Base-by-base conservation (phyloP, 2,113 vertebrate species). In the Aix galericulata region DNA sequence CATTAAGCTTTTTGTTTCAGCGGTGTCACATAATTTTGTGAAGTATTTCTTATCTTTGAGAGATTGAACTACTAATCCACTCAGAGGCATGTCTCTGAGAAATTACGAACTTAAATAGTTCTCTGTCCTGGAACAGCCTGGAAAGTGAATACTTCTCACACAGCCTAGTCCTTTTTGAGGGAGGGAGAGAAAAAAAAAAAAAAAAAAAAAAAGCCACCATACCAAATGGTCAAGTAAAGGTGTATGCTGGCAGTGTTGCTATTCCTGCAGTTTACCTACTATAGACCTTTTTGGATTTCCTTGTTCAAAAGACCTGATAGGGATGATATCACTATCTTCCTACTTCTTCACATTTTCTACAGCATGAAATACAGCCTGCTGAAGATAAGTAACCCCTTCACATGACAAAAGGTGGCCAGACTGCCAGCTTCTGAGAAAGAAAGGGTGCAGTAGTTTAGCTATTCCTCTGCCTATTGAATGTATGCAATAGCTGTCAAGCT, bases 41-140 rank as follows among this genome's bases (percentile, higher is more conserved):
- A 93, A 89, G 53, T 53, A 73, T n/a, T 87, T 85, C 82, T 88
- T 74, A 71, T 77, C 59, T 88, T 76, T 66, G 55, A 88, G 36
- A 93, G 38, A 80, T 46, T 32, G 21, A 71, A 62, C 14, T 55
- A 71, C 58, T 77, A 69, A 38, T 90, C 34, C 55, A 81, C 68
- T 88, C 36, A 31, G 40, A 94, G 31, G 27, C 36, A 90, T 80
- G 53, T 58, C 55, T 7, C 27, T 76, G 31, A 46, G 21, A 83
- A 89, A 64, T 36, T 36, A 86, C 62, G 25, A 18, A 67, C 44
- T 86, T 83, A 46, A 76, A 89, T 2, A 62, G 25, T 0, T 3
- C 64, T 87, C 31, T 22, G 58, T 13, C 11, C 13, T 1, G 72
- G 32, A 81, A 58, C 12, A 73, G 76, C 18, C 18, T 67, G n/a